Percentiles rank a stretch among this genome's conserved stretches.
These are phyloP conservation scores for Perca fluviatilis DNA, from an alignment of 2,113 vertebrate species.

Conservation along the genomic window DNA sequence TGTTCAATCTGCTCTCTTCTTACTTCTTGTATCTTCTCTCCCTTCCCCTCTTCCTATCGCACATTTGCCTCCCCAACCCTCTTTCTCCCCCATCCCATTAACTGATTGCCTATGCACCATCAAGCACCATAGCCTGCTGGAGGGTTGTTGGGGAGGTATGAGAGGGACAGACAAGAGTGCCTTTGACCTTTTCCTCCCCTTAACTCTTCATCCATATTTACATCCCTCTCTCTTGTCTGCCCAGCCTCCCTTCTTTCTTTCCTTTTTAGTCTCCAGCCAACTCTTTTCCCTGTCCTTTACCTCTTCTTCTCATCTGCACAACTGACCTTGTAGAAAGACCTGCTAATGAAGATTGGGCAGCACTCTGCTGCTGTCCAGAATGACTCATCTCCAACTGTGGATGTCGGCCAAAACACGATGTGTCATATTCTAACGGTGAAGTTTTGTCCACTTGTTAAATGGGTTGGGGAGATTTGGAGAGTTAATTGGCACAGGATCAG, in stretches of 20 bases:
- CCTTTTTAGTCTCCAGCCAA: not conserved
- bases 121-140: slow-evolving; percentile 21
- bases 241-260: not conserved
- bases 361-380: slow-evolving; percentile 39
- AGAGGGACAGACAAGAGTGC: slow-evolving; percentile 43
- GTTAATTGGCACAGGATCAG: slow-evolving; percentile 52
- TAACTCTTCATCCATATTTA: slow-evolving; percentile 29
- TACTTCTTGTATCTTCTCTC: not conserved
- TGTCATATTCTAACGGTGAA: slow-evolving; percentile 40
- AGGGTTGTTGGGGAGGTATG: slow-evolving; percentile 37
- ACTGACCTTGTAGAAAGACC: slow-evolving; percentile 62
- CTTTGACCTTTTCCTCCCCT: slow-evolving; percentile 59
- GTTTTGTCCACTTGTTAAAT: slow-evolving; percentile 45
- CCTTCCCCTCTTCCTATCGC: slow-evolving; percentile 6
- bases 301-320: slow-evolving; percentile 2
- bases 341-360: slow-evolving; percentile 63
- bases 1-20: slow-evolving; percentile 27
- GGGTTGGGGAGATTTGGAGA: slow-evolving; percentile 6
- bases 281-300: not conserved
- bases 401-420: slow-evolving; percentile 56
- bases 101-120: slow-evolving; percentile 73
- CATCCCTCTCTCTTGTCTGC: not conserved
- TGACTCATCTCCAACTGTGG: slow-evolving; percentile 64
- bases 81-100: slow-evolving; percentile 67
- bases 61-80: not conserved